These are phyloP conservation scores for Catostylus mosaicus DNA, from an alignment of 30 jellyfish, hydroid and myxozoan species.

Conservation along the genomic window DNA sequence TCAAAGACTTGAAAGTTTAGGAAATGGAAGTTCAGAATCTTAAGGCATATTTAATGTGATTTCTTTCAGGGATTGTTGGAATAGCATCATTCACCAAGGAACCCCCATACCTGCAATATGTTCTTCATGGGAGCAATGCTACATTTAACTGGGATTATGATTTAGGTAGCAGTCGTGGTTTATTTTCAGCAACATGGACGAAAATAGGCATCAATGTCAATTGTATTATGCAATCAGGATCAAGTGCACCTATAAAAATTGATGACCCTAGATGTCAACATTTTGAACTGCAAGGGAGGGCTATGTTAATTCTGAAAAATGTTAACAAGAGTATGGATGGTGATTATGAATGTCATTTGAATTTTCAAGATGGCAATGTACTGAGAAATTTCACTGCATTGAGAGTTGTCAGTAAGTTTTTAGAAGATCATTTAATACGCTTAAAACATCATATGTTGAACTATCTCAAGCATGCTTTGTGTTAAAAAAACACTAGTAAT, in stretches of 20 bases:
- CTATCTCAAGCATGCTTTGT: no score
- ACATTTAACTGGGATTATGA: constrained; percentile 41
- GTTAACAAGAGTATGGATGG: constrained; percentile 12
- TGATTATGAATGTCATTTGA: constrained; percentile 19
- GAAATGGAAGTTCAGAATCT: no score
- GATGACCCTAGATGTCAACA: background rate
- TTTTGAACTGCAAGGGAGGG: background rate
- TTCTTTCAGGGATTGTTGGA: constrained; percentile 14
- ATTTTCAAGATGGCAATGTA: background rate
- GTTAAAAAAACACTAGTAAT: no score
- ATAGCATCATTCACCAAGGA: constrained; percentile 1
- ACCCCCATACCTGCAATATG: constrained; percentile 49
- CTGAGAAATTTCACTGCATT: constrained; percentile 1
- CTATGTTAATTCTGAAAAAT: constrained; percentile 25
- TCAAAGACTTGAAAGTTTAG: no score
- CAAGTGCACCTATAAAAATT: no score
- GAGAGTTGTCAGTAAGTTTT: constrained; percentile 56
- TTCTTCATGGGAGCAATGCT: constrained; percentile 32
- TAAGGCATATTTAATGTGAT: no score
- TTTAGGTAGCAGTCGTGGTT: background rate
- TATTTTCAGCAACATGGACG: constrained; percentile 30
- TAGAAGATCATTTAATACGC: no score
- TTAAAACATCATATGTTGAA: no score
- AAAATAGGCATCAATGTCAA: background rate
- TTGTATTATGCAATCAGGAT: background rate